Evolutionary conservation across 2,113 vertebrate species (phyloP).

Genomic region (Paratilapia polleni): DNA sequence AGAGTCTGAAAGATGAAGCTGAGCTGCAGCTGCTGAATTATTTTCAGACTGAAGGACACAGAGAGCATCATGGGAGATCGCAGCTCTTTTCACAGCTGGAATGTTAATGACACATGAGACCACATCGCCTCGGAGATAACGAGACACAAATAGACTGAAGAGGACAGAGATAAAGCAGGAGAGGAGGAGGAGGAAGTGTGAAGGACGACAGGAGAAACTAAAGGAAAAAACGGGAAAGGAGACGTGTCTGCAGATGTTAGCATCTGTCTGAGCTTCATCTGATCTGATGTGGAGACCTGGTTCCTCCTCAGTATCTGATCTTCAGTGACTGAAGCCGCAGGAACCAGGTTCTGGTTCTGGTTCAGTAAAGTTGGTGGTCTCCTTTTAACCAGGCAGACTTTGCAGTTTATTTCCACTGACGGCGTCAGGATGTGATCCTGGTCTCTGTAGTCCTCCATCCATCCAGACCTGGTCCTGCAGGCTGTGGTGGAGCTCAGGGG

Average conservation of each 20-base stretch:
- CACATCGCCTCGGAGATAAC: not conserved
- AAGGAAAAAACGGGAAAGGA: not conserved
- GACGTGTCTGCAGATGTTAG: not conserved
- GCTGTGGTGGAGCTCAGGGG: no score
- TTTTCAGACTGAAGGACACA: not conserved
- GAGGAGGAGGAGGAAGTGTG: not conserved
- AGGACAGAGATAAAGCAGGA: not conserved
- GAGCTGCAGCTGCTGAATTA: not conserved
- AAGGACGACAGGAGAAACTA: not conserved
- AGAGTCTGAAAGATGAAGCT: not conserved
- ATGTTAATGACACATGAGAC: slow-evolving; percentile 35
- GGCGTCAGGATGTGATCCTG: no score
- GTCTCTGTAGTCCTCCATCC: no score
- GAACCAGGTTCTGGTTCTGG: no score
- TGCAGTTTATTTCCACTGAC: no score
- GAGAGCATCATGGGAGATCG: slow-evolving; percentile 27
- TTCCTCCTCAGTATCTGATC: not conserved
- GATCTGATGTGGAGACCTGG: not conserved
- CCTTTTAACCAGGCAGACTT: no score
- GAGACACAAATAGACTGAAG: slow-evolving; percentile 18
- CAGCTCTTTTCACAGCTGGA: slow-evolving; percentile 40
- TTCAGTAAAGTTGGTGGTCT: no score
- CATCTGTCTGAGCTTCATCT: not conserved
- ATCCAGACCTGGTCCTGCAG: no score
- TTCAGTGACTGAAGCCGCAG: no score